Evolutionary conservation across 2,888 invertebrate species (phyloP).

Genomic region (Agrochola macilenta): DNA sequence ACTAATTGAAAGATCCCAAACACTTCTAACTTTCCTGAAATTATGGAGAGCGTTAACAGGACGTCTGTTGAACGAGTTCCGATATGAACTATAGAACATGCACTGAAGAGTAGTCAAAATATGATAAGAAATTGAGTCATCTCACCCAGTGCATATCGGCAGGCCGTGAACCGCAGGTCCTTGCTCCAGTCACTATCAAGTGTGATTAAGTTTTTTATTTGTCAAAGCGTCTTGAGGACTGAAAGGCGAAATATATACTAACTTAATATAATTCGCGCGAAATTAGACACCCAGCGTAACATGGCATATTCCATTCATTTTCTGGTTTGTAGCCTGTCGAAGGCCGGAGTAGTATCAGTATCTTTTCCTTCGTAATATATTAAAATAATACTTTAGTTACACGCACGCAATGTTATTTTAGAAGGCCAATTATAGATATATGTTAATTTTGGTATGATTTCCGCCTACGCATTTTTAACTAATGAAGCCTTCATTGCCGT

Average conservation of each 20-base stretch:
- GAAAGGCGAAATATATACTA: slow-evolving; percentile 46
- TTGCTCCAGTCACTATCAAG: slow-evolving; percentile 46
- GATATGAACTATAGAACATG: slow-evolving; percentile 61
- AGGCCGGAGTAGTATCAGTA: slow-evolving; percentile 38
- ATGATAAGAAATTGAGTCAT: slow-evolving; percentile 59
- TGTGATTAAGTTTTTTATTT: slow-evolving; percentile 35
- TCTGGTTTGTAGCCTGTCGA: slow-evolving; percentile 40
- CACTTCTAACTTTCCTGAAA: slow-evolving; percentile 12
- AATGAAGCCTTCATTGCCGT: not conserved
- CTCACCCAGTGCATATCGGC: slow-evolving; percentile 58
- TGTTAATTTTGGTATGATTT: slow-evolving; percentile 18
- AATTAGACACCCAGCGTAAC: slow-evolving; percentile 31
- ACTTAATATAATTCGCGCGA: slow-evolving; percentile 19
- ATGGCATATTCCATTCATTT: slow-evolving; percentile 34
- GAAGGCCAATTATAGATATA: slow-evolving; percentile 21
- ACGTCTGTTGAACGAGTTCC: slow-evolving; percentile 44
- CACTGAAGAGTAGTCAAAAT: slow-evolving; percentile 45
- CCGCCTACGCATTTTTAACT: not conserved
- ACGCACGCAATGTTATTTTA: slow-evolving; percentile 10
- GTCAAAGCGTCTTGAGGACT: slow-evolving; percentile 45
- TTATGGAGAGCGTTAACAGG: slow-evolving; percentile 25
- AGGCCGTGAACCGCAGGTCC: slow-evolving; percentile 57
- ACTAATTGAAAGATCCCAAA: slow-evolving; percentile 48
- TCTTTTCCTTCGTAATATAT: slow-evolving; percentile 28
- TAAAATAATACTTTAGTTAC: slow-evolving; percentile 28